A percentile compares a stretch with the other conserved stretches of the same genome.
Conservation (phyloP, 2,888 invertebrate species). For the Hypomecis punctinalis region DNA sequence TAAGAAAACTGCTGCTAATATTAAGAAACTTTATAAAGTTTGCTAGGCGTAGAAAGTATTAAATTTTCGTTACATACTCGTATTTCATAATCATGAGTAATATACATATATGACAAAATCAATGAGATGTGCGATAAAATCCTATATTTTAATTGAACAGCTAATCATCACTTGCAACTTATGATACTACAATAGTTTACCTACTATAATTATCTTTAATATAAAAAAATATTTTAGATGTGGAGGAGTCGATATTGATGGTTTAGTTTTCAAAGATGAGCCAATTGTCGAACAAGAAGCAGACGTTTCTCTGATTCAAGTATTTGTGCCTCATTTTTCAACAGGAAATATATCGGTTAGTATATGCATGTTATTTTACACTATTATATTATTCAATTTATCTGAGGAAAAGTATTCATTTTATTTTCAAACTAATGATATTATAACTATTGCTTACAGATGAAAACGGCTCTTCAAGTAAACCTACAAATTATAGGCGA, state of each 20-base stretch:
- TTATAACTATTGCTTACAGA: slow-evolving; percentile 43
- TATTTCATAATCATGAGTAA: no score
- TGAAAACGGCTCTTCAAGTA: slow-evolving; percentile 54
- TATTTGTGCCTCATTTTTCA: slow-evolving; percentile 51
- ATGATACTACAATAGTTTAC: no score
- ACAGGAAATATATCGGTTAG: slow-evolving; percentile 48
- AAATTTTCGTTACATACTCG: no score
- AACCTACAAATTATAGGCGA: slow-evolving; percentile 61
- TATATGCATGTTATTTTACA: slow-evolving; percentile 1
- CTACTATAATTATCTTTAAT: background rate
- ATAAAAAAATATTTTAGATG: slow-evolving; percentile 40
- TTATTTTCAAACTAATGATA: background rate
- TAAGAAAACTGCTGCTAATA: background rate
- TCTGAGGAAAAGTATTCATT: no score
- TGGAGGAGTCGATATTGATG: slow-evolving; percentile 49
- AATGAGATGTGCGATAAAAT: no score
- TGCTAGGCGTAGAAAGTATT: no score
- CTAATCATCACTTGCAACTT: no score
- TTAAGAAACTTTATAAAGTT: background rate
- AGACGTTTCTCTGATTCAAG: slow-evolving; percentile 42
- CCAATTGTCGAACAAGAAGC: slow-evolving; percentile 40
- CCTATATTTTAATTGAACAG: no score
- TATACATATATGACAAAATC: no score
- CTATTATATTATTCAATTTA: no score
- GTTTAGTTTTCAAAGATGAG: slow-evolving; percentile 45